Percentiles rank a stretch among this genome's conserved stretches.
phyloP scores from a whole-genome alignment of 1,140 invertebrate species.

The Scaptomyza pallida region DNA sequence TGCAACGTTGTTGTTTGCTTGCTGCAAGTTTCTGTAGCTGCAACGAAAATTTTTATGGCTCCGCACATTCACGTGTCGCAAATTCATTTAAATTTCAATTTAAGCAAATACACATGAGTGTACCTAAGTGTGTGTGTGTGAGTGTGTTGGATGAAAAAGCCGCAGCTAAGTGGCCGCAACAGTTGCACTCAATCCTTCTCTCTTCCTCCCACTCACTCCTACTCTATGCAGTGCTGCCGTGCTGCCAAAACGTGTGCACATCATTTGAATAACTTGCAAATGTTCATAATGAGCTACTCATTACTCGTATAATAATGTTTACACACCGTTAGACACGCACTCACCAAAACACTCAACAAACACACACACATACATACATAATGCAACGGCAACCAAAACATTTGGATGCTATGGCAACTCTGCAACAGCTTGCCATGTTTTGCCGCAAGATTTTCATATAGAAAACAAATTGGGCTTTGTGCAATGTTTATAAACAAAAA shows the following conservation, averaged over 20 bases:
- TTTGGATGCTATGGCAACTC: conserved; percentile 3
- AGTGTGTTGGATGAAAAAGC: conserved; percentile 32
- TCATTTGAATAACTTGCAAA: conserved; percentile 47
- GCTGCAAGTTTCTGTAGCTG: conserved; percentile 27
- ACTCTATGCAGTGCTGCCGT: neutral
- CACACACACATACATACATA: neutral
- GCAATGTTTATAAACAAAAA: no score
- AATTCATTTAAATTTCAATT: conserved; percentile 73
- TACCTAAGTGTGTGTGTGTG: neutral
- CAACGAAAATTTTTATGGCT: conserved; percentile 24
- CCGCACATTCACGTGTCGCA: conserved; percentile 26
- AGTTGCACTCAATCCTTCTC: conserved; percentile 36
- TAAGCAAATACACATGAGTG: conserved; percentile 25
- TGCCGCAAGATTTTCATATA: neutral
- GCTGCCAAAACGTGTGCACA: conserved; percentile 30
- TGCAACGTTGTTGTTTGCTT: no score
- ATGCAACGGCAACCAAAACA: neutral
- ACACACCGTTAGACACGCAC: conserved; percentile 22
- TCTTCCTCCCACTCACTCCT: no score
- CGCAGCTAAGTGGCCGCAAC: conserved; percentile 42
- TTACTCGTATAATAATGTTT: conserved; percentile 16
- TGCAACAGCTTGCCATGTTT: neutral
- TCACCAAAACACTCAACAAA: neutral
- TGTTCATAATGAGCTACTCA: conserved; percentile 33
- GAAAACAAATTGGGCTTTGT: no score